phyloP scores from a whole-genome alignment of 2,113 vertebrate genomes.

The Tupaia tana region DNA sequence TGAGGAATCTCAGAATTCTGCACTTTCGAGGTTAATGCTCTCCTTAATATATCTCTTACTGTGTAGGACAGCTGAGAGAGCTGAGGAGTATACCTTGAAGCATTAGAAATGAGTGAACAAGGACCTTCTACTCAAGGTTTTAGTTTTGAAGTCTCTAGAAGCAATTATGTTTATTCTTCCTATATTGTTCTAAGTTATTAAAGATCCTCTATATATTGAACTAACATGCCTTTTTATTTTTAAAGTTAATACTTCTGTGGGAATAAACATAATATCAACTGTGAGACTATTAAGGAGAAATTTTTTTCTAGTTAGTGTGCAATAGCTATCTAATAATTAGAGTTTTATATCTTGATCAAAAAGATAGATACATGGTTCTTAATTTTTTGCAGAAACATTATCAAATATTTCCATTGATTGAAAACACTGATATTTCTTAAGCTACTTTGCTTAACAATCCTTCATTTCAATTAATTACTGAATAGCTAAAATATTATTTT shows the following conservation, averaged over 20 bases:
- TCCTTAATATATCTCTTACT: not conserved
- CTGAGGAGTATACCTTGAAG: not conserved
- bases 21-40: not conserved
- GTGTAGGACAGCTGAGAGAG: not conserved
- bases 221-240: slow-evolving; percentile 1
- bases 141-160: slow-evolving; percentile 20
- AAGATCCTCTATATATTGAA: not conserved
- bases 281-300: not conserved
- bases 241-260: slow-evolving; percentile 4
- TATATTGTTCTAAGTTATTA: not conserved
- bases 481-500: no score
- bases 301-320: not conserved
- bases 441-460: not conserved
- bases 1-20: not conserved
- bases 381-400: not conserved
- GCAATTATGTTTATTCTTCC: not conserved
- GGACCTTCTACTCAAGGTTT: not conserved
- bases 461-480: slow-evolving; percentile 20
- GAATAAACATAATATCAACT: not conserved
- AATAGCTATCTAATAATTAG: not conserved
- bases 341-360: slow-evolving; percentile 11
- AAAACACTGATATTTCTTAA: slow-evolving; percentile 34
- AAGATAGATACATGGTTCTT: not conserved
- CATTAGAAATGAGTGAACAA: not conserved
- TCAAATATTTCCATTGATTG: not conserved